Evolutionary conservation across 2,797 vertebrate genomes (phyloP), one percentile per base, ranked within the genome.

Genomic region (Etheostoma nigrum): DNA sequence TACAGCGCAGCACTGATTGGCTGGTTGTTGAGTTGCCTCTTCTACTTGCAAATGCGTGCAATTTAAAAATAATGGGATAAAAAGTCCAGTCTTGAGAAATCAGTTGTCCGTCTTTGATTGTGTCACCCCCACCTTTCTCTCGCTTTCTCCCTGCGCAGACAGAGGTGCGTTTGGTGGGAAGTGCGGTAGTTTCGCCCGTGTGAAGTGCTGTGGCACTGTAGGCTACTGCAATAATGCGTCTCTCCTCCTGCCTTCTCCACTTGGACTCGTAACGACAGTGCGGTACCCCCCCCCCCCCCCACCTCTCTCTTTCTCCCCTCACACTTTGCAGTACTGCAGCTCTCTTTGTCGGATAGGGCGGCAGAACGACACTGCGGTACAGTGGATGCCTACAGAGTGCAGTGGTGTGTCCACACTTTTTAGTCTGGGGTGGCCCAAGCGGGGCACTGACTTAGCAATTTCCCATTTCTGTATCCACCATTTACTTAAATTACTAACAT

Each of bases 141-240:
- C 55, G 47, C 36, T 54, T 11, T 64, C 36, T 55, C 23, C 40
- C 27, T 48, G 64, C 21, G 33, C 30, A 6, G 63, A 55, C 16
- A 30, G 51, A 47, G 42, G 79, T 73, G 74, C 57, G 58, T 72
- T 70, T 72, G 55, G 71, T 44, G 72, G 71, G 69, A 84, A 83
- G 84, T 84, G 89, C 86, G 83, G 81, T 83, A 88, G 81, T 88
- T 81, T 51, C 30, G 74, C 19, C 70, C 47, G 76, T 76, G 86
- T 23, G 67, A 84, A 86, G 87, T 77, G 87, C 77, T 79, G 62
- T 80, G 84, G 64, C 79, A 63, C 87, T 86, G 83, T 75, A 59
- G 21, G 72, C 78, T 91, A 75, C 95, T 94, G 95, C 95, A 95
- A 91, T 94, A 89, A 94, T 95, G 95, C 95, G 95, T 94, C 94